phyloP scores from a whole-genome alignment of 2,797 vertebrate genomes.

The Margarornis squamiger region DNA sequence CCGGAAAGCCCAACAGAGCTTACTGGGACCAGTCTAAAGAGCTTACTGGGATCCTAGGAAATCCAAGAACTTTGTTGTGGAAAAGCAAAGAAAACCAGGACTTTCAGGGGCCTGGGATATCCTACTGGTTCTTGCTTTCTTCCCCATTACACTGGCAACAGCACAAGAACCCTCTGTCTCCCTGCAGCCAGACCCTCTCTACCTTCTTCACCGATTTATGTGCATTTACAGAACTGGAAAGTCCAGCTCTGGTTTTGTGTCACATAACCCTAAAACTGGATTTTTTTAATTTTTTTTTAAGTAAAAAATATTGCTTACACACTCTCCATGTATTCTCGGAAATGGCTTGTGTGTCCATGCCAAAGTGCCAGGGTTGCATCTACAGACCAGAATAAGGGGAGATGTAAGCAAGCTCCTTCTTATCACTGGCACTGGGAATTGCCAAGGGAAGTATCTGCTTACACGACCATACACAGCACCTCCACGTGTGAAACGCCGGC shows the following conservation, averaged over 20 bases:
- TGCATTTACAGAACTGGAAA: neutral
- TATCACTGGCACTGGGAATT: neutral
- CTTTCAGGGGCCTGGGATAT: neutral
- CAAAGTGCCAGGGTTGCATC: neutral
- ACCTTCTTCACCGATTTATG: neutral
- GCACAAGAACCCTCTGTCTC: neutral
- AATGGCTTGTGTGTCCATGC: neutral
- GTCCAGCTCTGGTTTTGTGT: neutral
- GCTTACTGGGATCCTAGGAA: neutral
- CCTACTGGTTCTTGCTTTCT: neutral
- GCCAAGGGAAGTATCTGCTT: neutral
- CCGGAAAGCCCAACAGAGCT: neutral
- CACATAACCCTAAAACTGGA: neutral
- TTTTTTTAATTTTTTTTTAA: neutral
- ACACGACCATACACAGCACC: neutral
- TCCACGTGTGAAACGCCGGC: neutral
- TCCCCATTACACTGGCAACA: neutral
- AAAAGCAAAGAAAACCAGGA: neutral
- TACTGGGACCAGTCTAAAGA: neutral
- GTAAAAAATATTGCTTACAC: neutral
- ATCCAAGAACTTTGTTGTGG: neutral
- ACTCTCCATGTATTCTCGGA: neutral
- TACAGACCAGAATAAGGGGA: neutral
- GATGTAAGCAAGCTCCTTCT: neutral
- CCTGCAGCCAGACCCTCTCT: rapidly evolving